Evolutionary conservation across 2,113 vertebrate species (phyloP).

Genomic region (Mus spicilegus): DNA sequence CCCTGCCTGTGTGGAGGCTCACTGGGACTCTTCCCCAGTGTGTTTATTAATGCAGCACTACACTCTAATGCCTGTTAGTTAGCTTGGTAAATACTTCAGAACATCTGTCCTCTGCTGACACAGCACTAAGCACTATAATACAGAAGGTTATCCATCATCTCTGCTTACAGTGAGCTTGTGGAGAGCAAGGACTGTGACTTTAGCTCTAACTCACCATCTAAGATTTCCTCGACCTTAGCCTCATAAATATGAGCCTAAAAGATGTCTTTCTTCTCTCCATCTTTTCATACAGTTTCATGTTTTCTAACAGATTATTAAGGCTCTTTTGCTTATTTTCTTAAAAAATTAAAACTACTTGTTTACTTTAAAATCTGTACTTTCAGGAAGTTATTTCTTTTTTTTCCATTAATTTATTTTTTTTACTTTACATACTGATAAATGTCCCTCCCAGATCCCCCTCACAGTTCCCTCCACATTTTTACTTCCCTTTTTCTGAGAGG

Average conservation of each 20-base stretch:
- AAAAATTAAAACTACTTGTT: neutral
- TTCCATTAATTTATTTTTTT: no score
- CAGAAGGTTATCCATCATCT: neutral
- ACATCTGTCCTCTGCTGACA: neutral
- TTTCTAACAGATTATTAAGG: neutral
- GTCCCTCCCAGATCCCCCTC: no score
- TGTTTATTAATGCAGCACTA: neutral
- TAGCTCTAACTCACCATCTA: neutral
- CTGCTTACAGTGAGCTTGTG: neutral
- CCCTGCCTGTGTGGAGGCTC: neutral
- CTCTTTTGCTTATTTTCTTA: neutral
- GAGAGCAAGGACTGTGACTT: neutral
- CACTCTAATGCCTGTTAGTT: neutral
- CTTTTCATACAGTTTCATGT: slow-evolving; percentile 10
- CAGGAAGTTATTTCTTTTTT: neutral
- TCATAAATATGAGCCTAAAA: neutral
- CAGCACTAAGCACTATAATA: neutral
- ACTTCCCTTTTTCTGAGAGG: no score
- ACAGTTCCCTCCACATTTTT: no score
- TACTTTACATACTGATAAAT: no score
- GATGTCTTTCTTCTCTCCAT: neutral
- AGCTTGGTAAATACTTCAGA: neutral
- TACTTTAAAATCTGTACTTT: neutral
- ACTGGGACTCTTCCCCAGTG: neutral
- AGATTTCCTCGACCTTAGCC: neutral